Conservation (phyloP, 2,797 vertebrate species). For the Natrix natrix region DNA sequence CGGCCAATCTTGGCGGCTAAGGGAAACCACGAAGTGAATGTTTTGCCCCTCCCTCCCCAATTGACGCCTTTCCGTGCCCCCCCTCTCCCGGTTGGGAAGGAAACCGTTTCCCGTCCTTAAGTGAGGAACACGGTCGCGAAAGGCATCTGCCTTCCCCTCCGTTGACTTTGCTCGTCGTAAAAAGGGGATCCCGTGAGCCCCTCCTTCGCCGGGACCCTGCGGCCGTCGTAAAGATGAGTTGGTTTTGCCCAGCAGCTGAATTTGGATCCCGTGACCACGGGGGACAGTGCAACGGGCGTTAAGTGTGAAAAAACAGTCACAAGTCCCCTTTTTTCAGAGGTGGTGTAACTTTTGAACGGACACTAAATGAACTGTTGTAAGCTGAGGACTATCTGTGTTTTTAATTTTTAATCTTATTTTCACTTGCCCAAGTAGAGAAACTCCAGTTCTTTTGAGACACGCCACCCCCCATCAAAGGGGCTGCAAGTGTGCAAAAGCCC, state of each 20-base stretch:
- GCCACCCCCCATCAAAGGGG: too few species aligned
- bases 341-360: background rate
- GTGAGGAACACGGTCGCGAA: background rate
- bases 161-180: rapidly evolving
- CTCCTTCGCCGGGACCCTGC: background rate
- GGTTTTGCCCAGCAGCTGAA: background rate
- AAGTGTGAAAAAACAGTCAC: background rate
- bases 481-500: too few species aligned
- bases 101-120: rapidly evolving
- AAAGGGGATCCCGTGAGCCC: background rate
- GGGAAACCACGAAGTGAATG: background rate
- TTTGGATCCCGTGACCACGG: background rate
- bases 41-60: background rate
- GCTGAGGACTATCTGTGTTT: too few species aligned
- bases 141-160: background rate
- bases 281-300: too few species aligned
- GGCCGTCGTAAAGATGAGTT: background rate
- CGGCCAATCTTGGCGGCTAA: background rate
- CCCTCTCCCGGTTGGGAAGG: rapidly evolving
- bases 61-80: background rate
- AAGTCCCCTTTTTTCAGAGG: background rate
- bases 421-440: background rate
- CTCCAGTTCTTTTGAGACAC: background rate
- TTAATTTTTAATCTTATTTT: background rate
- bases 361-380: background rate